Evolutionary conservation across 2,888 invertebrate genomes (phyloP).

Genomic region (Eristalinus aeneus): DNA sequence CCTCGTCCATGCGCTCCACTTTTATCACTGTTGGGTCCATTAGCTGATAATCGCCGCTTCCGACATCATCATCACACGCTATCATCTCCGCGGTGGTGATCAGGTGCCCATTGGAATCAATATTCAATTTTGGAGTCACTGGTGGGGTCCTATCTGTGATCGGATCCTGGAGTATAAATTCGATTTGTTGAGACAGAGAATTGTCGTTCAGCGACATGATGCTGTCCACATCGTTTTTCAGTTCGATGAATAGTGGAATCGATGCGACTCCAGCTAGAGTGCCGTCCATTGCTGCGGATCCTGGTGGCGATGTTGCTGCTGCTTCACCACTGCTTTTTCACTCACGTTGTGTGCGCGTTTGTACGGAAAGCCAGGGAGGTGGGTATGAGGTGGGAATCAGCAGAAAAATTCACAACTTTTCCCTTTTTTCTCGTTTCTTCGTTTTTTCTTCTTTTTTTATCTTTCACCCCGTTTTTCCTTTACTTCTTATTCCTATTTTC

Average conservation of each 20-base stretch:
- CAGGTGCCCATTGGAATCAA: slow-evolving; percentile 49
- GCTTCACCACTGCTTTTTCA: slow-evolving; percentile 25
- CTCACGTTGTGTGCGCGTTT: slow-evolving; percentile 15
- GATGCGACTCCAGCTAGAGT: slow-evolving; percentile 62
- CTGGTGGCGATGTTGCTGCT: slow-evolving; percentile 19
- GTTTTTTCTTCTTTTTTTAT: slow-evolving; percentile 13
- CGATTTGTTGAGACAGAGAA: slow-evolving; percentile 80
- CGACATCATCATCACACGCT: background rate
- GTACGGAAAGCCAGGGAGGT: slow-evolving; percentile 7
- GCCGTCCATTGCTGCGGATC: slow-evolving; percentile 57
- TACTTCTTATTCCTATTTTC: slow-evolving; percentile 40
- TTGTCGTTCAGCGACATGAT: slow-evolving; percentile 79
- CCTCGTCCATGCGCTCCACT: slow-evolving; percentile 61
- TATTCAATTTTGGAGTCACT: slow-evolving; percentile 48
- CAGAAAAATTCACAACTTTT: slow-evolving; percentile 55
- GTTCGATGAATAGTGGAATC: slow-evolving; percentile 71
- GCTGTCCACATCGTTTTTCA: slow-evolving; percentile 77
- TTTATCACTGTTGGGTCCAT: slow-evolving; percentile 61
- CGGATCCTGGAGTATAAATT: slow-evolving; percentile 80
- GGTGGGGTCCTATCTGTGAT: slow-evolving; percentile 55
- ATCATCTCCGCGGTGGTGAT: slow-evolving; percentile 19
- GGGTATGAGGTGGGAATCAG: slow-evolving; percentile 23
- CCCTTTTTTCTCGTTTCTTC: slow-evolving; percentile 1
- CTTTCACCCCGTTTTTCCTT: slow-evolving; percentile 11
- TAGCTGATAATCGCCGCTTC: slow-evolving; percentile 35